Evolutionary conservation across 1,140 invertebrate genomes (phyloP).

Genomic region (Drosophila tristis): DNA sequence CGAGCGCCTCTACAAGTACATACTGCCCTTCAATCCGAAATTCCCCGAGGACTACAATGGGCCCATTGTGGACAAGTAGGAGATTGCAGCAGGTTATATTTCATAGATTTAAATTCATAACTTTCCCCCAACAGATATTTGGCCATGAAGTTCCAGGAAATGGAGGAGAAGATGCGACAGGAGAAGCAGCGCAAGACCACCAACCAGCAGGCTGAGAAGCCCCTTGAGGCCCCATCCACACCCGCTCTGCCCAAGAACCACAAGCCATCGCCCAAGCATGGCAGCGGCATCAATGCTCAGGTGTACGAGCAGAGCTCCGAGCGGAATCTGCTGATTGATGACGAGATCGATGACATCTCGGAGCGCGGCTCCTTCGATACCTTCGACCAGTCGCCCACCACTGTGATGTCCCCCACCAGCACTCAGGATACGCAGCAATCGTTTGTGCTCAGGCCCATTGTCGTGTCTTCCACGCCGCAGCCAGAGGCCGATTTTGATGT

Average conservation of each 20-base stretch:
- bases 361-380: conserved; percentile 69
- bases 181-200: conserved; percentile 83
- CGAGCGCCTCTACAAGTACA: conserved; percentile 94
- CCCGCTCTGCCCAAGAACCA: conserved; percentile 56
- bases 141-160: conserved; percentile 92
- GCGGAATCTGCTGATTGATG: conserved; percentile 76
- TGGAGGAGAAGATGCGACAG: conserved; percentile 89
- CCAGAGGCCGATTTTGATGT: conserved; percentile 51
- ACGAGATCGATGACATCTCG: conserved; percentile 79
- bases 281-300: conserved; percentile 71
- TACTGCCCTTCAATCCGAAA: conserved; percentile 92
- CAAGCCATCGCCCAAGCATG: conserved; percentile 63
- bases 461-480: conserved; percentile 64
- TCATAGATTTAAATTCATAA: background rate
- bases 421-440: conserved; percentile 41
- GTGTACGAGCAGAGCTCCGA: conserved; percentile 81
- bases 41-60: conserved; percentile 95
- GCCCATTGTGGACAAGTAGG: conserved; percentile 91
- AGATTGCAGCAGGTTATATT: background rate
- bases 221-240: conserved; percentile 35
- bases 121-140: conserved; percentile 86
- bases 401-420: conserved; percentile 48
- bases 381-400: conserved; percentile 61
- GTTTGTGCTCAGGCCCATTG: conserved; percentile 62
- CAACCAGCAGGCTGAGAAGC: conserved; percentile 63